These are phyloP conservation scores for Ditylenchus dipsaci DNA, from an alignment of 1,140 invertebrate species.

Conservation along the genomic window DNA sequence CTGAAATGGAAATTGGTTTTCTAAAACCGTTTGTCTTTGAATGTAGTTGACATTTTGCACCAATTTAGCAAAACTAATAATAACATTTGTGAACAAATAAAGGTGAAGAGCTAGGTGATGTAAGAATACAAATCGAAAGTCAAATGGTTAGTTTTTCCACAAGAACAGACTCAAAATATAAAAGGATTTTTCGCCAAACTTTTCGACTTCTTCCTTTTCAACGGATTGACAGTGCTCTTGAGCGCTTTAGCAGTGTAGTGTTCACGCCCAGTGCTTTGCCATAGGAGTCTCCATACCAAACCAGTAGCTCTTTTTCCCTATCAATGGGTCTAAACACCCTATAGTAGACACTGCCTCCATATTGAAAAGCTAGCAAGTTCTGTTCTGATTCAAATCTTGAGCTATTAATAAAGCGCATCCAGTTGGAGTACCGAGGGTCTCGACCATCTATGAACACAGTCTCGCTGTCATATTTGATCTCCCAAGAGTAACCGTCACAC, in stretches of 20 bases:
- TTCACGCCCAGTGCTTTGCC: slow-evolving; percentile 23
- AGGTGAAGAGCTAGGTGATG: too few relatives aligned
- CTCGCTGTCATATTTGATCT: slow-evolving; percentile 3
- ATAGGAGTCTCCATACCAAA: slow-evolving; percentile 29
- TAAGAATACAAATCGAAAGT: too few relatives aligned
- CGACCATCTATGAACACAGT: slow-evolving; percentile 1
- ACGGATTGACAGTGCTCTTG: not conserved
- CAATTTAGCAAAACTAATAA: too few relatives aligned
- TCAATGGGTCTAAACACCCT: slow-evolving; percentile 26
- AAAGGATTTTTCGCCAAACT: not conserved
- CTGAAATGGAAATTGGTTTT: too few relatives aligned
- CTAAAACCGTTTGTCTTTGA: too few relatives aligned
- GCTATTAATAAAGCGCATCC: slow-evolving; percentile 31
- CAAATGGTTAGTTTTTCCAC: too few relatives aligned
- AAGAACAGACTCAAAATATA: not conserved
- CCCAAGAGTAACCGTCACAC: slow-evolving; percentile 20
- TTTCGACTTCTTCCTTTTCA: not conserved
- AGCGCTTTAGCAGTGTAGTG: slow-evolving; percentile 1
- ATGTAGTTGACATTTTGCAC: too few relatives aligned
- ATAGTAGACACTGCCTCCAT: slow-evolving; percentile 21
- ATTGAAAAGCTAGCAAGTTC: slow-evolving; percentile 29
- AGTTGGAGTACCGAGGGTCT: slow-evolving; percentile 24
- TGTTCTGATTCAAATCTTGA: slow-evolving; percentile 20
- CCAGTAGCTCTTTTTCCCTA: slow-evolving; percentile 19
- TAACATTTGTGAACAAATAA: too few relatives aligned